Evolutionary conservation across 2,888 invertebrate genomes (phyloP).

Genomic region (Lucinisca nassula): DNA sequence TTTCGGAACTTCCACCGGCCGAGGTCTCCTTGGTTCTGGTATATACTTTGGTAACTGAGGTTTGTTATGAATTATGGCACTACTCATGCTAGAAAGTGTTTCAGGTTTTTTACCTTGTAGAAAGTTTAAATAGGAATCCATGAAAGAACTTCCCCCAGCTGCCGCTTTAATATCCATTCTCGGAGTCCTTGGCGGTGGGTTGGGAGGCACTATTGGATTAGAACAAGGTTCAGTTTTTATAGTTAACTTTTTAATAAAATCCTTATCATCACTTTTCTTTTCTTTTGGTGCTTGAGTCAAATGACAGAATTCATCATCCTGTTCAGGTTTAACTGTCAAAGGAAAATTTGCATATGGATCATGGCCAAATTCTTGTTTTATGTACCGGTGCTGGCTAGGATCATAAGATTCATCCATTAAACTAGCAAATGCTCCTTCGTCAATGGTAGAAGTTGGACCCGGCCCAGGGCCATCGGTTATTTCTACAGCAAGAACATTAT

Average conservation of each 20-base stretch:
- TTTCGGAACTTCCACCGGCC: constrained; percentile 57
- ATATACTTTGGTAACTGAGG: constrained; percentile 86
- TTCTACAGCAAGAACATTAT: constrained; percentile 65
- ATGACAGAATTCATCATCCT: constrained; percentile 85
- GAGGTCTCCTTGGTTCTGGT: constrained; percentile 82
- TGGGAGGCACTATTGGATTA: neutral
- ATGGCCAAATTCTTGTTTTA: constrained; percentile 40
- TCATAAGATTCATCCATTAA: constrained; percentile 72
- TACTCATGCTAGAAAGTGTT: constrained; percentile 85
- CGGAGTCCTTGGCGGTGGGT: constrained; percentile 45
- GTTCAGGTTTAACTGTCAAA: constrained; percentile 70
- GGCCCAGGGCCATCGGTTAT: constrained; percentile 24
- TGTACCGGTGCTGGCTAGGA: constrained; percentile 24
- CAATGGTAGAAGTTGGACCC: constrained; percentile 74
- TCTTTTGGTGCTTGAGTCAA: constrained; percentile 72
- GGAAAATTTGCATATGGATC: constrained; percentile 67
- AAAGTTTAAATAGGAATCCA: constrained; percentile 85
- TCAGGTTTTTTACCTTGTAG: constrained; percentile 86
- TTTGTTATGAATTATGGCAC: constrained; percentile 79
- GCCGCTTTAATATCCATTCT: constrained; percentile 66
- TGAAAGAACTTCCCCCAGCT: constrained; percentile 75
- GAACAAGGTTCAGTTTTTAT: neutral
- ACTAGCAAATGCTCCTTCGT: constrained; percentile 79
- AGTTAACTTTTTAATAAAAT: neutral
- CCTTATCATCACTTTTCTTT: constrained; percentile 19